Base-by-base conservation (phyloP, 2,888 invertebrate genomes). In the Tetragnatha montana region DNA sequence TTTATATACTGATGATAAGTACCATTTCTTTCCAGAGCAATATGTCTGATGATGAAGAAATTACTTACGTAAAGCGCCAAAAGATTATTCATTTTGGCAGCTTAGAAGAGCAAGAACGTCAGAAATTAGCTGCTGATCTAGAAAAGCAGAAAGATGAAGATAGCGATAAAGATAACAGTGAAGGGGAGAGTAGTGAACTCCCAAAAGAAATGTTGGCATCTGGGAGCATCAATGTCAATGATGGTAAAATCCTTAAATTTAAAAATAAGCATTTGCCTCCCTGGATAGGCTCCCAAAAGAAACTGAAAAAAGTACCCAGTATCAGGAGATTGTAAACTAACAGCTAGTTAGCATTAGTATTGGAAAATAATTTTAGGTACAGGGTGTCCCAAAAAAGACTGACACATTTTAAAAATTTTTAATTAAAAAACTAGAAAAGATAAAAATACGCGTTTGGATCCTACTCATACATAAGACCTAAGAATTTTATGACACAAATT, bases 31-130 rank as follows among this genome's bases (percentile, higher is more conserved):
- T 19, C 19, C 7, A 19, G 8, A 21, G 12, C 35, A 91, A 79
- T 19, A 93, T 93, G 93, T 93, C 93, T 6, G 97, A 98, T 93
- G 98, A 97, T 88, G 96, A 97, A 88, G 93, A 93, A 35, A 93
- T 96, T 78, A 94, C 95, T 78, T 95, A 96, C 91, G 95, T 96
- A 0, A 97, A 97, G 93, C 96, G 96, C 91, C 95, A 95, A 88
- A 96, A 96, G 93, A 96, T 96, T 0, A 95, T 98, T 81, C 97
- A 98, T 93, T 98, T 98, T 95, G 98, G 98, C 17, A 97, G 98
- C 0, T 93, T 98, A 93, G 98, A 98, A 93, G 97, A 97, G 92
- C 92, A 92, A 76, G 98, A 98, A 94, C 95, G 96, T 91, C 95
- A 95, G 14, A 89, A 87, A 22, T 76, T 91, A 8, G 81, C 71